Evolutionary conservation across 1,140 invertebrate species (phyloP), one percentile per base, ranked within the genome.

Genomic region (Pinna nobilis): DNA sequence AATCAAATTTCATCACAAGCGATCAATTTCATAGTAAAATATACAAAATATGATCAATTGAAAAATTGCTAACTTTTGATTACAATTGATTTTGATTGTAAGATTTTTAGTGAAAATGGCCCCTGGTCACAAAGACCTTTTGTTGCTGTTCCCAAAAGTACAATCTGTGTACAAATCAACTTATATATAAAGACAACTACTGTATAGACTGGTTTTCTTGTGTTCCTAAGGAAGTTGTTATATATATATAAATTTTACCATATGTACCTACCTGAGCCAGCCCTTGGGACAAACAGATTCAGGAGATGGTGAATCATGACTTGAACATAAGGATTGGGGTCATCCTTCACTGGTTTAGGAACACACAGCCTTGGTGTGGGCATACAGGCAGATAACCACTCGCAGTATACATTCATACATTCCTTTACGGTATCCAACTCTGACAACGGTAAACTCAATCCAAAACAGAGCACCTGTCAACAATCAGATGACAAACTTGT

Each of bases 341-440:
- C 95, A 60, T 96, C 94, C 41, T 93, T 90, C 15, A 99, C 93
- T 2, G 95, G 95, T 81, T 92, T 92, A 0, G 97, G 97, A 23
- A 98, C 94, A 80, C 85, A 85, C 6, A 83, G 61, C 66, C 88
- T 95, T 3, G 55, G 37, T 1, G 95, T 94, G 70, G 91, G 86
- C 1, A 95, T 94, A 79, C 97, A 90, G 0, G 96, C 94, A 0
- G 94, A 94, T 32, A 99, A 89, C 97, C 97, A 99, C 84, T 98
- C 97, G 88, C 96, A 98, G 86, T 98, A 99, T 28, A 99, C 94
- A 88, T 95, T 96, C 9, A 98, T 97, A 89, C 97, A 99, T 88
- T 98, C 97, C 76, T 96, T 93, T 47, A 99, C 94, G 0, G 95
- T 95, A 79, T 98, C 97, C 88, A 97, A 95, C 87, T 98, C 96